Base-by-base conservation (phyloP, 1,140 invertebrate species). In the Lordiphosa mommai region DNA sequence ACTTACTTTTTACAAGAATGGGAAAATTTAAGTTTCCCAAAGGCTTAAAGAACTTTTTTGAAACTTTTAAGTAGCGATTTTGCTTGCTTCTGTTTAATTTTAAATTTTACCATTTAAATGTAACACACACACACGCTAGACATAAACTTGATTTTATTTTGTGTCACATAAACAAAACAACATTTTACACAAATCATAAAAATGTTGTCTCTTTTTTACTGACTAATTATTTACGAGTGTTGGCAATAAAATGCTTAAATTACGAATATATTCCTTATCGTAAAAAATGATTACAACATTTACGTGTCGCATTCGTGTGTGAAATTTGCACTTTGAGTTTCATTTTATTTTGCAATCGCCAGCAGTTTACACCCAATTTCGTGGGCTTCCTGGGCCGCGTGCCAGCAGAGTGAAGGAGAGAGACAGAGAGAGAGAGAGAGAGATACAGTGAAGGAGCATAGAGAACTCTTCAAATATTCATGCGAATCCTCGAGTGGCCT, bases 191-290 rank as follows among this genome's bases (percentile, higher is more conserved):
- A 67, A 67, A 41, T 40, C 64, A 17, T 67, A 47, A 67, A 67
- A 61, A 63, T 40, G 46, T 63, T 57, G 47, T 51, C 36, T 40
- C 46, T 61, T 49, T 43, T 43, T 27, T 40, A 40, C 40, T 27
- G 20, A 14, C 43, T 84, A 84, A 82, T 82, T 82, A 82, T 82
- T 82, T 82, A 82, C 76, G 72, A 66, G 51, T 57, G 29, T 23
- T 20, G 27, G 33, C 52, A 37, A 47, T 67, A 58, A 67, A 66
- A 68, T 68, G 20, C 32, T 67, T 47, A 69, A 67, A 80, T 76
- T 32, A 32, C 13, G 29, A 1, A 14, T 32, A 14, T 32, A 47
- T 30, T 16, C n/a, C 56, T 66, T 61, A 74, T 59, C 65, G 59
- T 70, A 76, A 74, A 80, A 73, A 66, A 55, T 60, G 59, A 61